These are phyloP conservation scores for Zaprionus africanus DNA, from an alignment of 1,140 invertebrate genomes.

Conservation along the genomic window DNA sequence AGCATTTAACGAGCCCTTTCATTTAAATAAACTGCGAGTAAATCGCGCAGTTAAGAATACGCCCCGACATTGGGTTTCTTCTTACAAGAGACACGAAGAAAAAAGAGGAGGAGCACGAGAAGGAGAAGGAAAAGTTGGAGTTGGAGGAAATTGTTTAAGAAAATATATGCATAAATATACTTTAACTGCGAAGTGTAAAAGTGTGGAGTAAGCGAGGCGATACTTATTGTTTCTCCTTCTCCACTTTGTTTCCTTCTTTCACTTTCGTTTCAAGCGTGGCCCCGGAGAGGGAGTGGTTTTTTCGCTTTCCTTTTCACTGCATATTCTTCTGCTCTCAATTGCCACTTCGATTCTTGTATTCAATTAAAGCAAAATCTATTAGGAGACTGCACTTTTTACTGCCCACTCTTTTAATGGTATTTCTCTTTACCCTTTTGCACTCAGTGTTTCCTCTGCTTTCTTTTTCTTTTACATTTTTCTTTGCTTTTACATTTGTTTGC, in stretches of 20 bases:
- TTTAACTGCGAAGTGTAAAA: background rate
- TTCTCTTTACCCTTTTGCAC: background rate
- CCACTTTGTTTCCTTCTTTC: background rate
- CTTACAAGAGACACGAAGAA: background rate
- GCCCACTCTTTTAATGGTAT: background rate
- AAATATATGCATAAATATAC: conserved; percentile 12
- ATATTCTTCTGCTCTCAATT: background rate
- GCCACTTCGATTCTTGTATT: background rate
- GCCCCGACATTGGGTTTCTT: background rate
- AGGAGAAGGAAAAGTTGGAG: background rate
- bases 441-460: background rate
- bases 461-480: background rate
- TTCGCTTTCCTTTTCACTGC: background rate
- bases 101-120: no score
- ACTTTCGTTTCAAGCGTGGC: background rate
- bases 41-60: conserved; percentile 8
- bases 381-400: background rate
- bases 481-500: no score
- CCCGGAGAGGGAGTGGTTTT: background rate
- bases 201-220: background rate
- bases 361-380: background rate
- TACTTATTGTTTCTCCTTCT: conserved; percentile 2
- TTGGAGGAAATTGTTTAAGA: conserved; percentile 1
- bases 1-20: conserved; percentile 26
- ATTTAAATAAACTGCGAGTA: conserved; percentile 11